Evolutionary conservation across 2,113 vertebrate genomes (phyloP).

Genomic region (Megalops atlanticus): DNA sequence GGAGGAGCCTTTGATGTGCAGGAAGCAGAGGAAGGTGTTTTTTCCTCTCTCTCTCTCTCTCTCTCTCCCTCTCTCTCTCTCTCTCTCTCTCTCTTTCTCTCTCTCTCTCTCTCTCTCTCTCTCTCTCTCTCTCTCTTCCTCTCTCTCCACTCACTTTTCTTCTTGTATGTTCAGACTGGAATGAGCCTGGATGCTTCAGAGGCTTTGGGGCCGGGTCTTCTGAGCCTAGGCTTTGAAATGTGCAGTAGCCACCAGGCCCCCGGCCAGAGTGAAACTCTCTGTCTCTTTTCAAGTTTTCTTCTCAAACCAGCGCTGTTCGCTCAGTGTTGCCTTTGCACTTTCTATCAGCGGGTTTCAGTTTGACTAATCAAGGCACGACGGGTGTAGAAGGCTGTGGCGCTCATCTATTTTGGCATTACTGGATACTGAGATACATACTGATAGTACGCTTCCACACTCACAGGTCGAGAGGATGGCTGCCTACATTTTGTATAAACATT

Average conservation of each 20-base stretch:
- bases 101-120: slow-evolving; percentile 50
- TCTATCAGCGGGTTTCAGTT: slow-evolving; percentile 4
- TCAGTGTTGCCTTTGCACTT: slow-evolving; percentile 16
- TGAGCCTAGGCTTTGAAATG: slow-evolving; percentile 70
- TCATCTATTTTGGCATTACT: not conserved
- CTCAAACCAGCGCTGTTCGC: slow-evolving; percentile 32
- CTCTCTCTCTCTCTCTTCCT: slow-evolving; percentile 33
- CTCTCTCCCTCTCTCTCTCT: slow-evolving; percentile 22
- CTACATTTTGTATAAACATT: not conserved
- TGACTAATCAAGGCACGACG: not conserved
- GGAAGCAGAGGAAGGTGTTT: slow-evolving; percentile 63
- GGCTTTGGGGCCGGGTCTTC: slow-evolving; percentile 55
- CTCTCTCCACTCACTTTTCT: slow-evolving; percentile 45
- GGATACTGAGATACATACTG: not conserved
- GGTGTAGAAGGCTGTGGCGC: not conserved
- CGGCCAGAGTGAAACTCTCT: slow-evolving; percentile 49
- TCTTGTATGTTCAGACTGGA: slow-evolving; percentile 46
- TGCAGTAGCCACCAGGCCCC: slow-evolving; percentile 49
- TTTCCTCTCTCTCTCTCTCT: slow-evolving; percentile 38
- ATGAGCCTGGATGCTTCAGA: slow-evolving; percentile 65
- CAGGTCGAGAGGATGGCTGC: too few relatives aligned
- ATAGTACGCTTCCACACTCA: too few relatives aligned
- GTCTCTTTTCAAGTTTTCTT: slow-evolving; percentile 54
- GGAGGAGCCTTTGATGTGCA: slow-evolving; percentile 74
- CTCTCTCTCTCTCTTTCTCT: slow-evolving; percentile 32